Evolutionary conservation across 2,113 vertebrate species (phyloP).

Genomic region (Columba janthina): DNA sequence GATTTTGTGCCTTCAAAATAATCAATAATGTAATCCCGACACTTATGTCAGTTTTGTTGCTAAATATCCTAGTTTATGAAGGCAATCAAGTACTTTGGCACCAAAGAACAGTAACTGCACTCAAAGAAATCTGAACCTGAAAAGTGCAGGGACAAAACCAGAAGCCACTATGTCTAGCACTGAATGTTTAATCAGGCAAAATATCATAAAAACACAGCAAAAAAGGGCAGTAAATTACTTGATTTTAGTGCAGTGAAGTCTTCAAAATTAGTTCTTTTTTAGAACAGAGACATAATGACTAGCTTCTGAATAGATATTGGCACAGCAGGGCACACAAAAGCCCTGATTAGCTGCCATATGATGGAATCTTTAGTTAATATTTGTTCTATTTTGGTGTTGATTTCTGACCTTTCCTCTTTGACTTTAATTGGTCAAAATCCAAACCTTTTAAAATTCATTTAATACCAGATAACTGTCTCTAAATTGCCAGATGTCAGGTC

Average conservation of each 20-base stretch:
- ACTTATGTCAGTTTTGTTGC: neutral
- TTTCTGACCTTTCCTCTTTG: constrained; percentile 48
- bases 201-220: constrained; percentile 6
- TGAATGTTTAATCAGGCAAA: constrained; percentile 26
- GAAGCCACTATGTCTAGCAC: neutral
- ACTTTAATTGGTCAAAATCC: neutral
- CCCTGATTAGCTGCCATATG: constrained; percentile 42
- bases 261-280: constrained; percentile 53
- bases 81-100: constrained; percentile 18
- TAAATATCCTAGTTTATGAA: constrained; percentile 30
- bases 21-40: neutral
- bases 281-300: constrained; percentile 57
- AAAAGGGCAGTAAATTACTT: constrained; percentile 41
- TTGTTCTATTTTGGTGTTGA: constrained; percentile 21
- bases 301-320: constrained; percentile 58
- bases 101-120: neutral
- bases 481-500: neutral
- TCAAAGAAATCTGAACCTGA: neutral
- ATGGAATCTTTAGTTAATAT: constrained; percentile 37
- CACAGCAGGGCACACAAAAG: constrained; percentile 61
- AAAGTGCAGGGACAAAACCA: constrained; percentile 8
- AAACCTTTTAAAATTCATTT: neutral
- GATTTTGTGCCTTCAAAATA: neutral
- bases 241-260: constrained; percentile 50
- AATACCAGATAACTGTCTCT: neutral